These are phyloP conservation scores for Diarsia brunnea DNA, from an alignment of 2,888 invertebrate genomes.

Conservation along the genomic window DNA sequence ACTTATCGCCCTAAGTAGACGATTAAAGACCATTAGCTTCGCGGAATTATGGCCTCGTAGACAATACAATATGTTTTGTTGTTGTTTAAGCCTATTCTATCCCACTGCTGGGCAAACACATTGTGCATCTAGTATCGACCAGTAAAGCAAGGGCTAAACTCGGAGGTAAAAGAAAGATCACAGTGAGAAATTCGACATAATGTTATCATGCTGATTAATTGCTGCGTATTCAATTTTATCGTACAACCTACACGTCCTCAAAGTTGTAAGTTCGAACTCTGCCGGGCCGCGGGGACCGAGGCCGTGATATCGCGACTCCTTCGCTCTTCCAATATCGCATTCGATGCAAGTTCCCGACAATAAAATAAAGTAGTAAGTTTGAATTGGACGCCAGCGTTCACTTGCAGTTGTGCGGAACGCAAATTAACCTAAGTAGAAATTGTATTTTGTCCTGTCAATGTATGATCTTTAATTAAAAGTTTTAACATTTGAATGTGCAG, in stretches of 20 bases:
- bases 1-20: neutral
- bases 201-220: conserved; percentile 1
- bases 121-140: neutral
- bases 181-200: neutral
- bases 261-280: conserved; percentile 15
- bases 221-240: conserved; percentile 4
- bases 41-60: neutral
- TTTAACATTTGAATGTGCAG: neutral
- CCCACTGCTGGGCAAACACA: too few relatives aligned
- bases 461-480: conserved; percentile 34
- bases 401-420: conserved; percentile 50
- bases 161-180: neutral
- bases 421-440: conserved; percentile 48
- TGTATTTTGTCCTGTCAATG: conserved; percentile 23
- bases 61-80: too few relatives aligned
- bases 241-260: neutral
- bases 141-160: neutral
- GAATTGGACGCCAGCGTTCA: conserved; percentile 38
- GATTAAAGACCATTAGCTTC: neutral
- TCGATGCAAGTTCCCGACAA: conserved; percentile 39
- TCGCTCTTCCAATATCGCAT: conserved; percentile 42
- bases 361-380: conserved; percentile 57
- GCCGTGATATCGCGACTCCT: conserved; percentile 45
- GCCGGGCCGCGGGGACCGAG: neutral
- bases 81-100: too few relatives aligned